Conservation (phyloP, 2,797 vertebrate species). For the Calcarius lapponicus region DNA sequence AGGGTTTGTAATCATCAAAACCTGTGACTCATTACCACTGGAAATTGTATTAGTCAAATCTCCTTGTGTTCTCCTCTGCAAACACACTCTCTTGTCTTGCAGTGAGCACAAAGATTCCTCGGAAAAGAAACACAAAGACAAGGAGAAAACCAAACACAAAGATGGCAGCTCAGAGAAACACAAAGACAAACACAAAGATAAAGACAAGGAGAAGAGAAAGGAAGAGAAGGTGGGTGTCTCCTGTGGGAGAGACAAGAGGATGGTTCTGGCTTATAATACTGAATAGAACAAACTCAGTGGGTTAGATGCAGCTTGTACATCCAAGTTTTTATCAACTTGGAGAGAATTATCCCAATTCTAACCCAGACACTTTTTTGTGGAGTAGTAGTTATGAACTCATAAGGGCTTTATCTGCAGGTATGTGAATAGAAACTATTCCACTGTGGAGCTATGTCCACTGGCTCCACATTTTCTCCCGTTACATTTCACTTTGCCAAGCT, state of each 20-base stretch:
- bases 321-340: background rate
- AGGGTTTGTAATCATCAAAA: background rate
- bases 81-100: slow-evolving; percentile 57
- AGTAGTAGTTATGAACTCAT: background rate
- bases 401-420: background rate
- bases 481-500: background rate
- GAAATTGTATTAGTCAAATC: background rate
- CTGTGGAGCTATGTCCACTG: background rate
- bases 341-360: background rate
- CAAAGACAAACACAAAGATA: slow-evolving; percentile 84
- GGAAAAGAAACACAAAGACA: slow-evolving; percentile 96
- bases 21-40: background rate
- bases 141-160: slow-evolving; percentile 88
- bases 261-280: background rate
- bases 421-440: background rate
- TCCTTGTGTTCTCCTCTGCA: slow-evolving; percentile 35
- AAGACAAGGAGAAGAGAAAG: slow-evolving; percentile 87
- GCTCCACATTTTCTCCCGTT: background rate
- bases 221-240: slow-evolving; percentile 85
- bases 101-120: slow-evolving; percentile 93
- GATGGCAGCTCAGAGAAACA: slow-evolving; percentile 91
- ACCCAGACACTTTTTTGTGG: background rate
- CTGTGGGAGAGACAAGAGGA: background rate
- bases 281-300: background rate
- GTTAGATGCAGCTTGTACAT: background rate